A percentile compares a stretch with the other conserved stretches of the same genome.
Conservation (phyloP, 1,140 invertebrate genomes). For the Pseudomyrmex dendroicus region DNA sequence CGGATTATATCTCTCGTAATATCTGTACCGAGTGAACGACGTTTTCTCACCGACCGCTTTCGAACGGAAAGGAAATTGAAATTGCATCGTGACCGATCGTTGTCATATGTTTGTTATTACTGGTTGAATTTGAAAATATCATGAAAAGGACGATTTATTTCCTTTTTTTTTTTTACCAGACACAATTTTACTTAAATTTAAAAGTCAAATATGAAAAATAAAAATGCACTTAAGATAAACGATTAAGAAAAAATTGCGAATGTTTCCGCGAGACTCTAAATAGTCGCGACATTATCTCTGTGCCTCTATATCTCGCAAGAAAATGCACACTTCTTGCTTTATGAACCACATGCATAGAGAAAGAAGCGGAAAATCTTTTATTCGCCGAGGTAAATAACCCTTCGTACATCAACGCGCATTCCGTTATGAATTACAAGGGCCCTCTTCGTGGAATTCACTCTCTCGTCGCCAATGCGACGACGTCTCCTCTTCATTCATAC, state of each 20-base stretch:
- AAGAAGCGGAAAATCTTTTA: slow-evolving; percentile 30
- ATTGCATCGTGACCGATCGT: not conserved
- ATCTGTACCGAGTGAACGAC: slow-evolving; percentile 3
- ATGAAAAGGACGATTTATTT: too few relatives aligned
- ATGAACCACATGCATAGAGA: not conserved
- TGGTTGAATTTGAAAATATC: too few relatives aligned
- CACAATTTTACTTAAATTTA: not conserved
- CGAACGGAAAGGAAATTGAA: slow-evolving; percentile 17
- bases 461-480: slow-evolving; percentile 31
- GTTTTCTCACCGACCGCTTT: slow-evolving; percentile 16
- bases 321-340: not conserved
- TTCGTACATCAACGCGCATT: not conserved
- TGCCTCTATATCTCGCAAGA: not conserved
- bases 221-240: not conserved
- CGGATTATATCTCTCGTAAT: slow-evolving; percentile 54
- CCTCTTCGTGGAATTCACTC: slow-evolving; percentile 37
- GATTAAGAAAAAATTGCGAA: not conserved
- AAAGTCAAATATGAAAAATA: not conserved
- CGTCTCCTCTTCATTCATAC: slow-evolving; percentile 53
- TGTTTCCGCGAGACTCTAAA: not conserved
- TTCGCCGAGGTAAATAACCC: slow-evolving; percentile 25
- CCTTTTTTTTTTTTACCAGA: not conserved
- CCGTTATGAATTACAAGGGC: slow-evolving; percentile 46
- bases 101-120: too few relatives aligned
- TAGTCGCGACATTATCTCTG: not conserved